Percentiles rank a stretch among this genome's conserved stretches.
Evolutionary conservation across 2,113 vertebrate genomes (phyloP).

Genomic region (Protobothrops mucrosquamatus): DNA sequence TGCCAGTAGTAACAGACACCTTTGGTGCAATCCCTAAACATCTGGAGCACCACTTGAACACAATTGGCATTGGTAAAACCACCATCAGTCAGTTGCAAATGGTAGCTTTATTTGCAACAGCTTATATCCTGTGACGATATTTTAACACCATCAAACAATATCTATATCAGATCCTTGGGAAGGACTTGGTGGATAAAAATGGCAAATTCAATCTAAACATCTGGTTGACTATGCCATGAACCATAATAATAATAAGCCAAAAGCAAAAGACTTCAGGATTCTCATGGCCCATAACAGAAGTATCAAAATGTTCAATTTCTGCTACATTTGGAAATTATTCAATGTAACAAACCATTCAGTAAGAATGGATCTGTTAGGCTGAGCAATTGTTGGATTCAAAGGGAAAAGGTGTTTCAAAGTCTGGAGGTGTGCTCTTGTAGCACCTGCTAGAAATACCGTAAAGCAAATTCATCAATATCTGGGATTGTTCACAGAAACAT

Average conservation of each 20-base stretch:
- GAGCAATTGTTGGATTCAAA: not conserved
- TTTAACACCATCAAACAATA: not conserved
- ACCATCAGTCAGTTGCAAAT: not conserved
- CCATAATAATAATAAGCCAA: not conserved
- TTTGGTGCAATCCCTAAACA: not conserved
- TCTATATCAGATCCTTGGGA: not conserved
- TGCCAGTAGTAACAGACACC: not conserved
- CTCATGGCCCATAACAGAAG: not conserved
- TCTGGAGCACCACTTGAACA: not conserved
- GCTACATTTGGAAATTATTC: not conserved
- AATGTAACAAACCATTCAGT: not conserved
- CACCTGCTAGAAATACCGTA: not conserved
- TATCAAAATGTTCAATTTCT: not conserved
- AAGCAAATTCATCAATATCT: not conserved
- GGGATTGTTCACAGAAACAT: not conserved
- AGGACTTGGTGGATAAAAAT: not conserved
- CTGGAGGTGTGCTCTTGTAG: not conserved
- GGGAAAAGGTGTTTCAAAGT: not conserved
- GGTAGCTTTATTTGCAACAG: not conserved
- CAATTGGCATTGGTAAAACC: not conserved
- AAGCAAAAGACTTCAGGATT: not conserved
- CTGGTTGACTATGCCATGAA: not conserved
- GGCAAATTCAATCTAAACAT: not conserved
- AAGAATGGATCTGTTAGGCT: not conserved
- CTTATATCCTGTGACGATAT: not conserved